Base-by-base conservation (phyloP, 2,888 invertebrate genomes). In the Ceratothoa steindachneri region DNA sequence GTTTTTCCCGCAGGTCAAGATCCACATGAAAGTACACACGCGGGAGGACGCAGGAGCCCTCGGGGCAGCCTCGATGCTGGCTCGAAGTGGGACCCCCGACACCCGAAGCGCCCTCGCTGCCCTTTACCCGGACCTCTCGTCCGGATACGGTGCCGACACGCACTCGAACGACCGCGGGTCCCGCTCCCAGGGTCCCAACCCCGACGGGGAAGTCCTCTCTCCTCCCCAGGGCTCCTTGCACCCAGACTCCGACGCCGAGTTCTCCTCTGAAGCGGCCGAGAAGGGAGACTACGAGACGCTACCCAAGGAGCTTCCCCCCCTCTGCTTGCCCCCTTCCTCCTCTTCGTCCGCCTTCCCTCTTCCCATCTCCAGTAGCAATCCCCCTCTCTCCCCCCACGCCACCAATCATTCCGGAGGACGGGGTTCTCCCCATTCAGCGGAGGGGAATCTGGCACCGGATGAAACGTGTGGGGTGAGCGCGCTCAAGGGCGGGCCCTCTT, bases 21-120 rank as follows among this genome's bases (percentile, higher is more conserved):
- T 79, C 66, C 79, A 79, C 72, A 79, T 79, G 79, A 79, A 79
- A 69, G 79, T 79, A 3, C 79, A 79, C 67, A 71, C 73, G 22
- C 71, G 78, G 22, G 79, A 79, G 67, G 79, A 79, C 64, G 66
- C 76, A 24, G 72, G 76, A 30, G 55, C 72, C 31, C 72, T 79
- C 19, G 75, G 79, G 19, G 71, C 66, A 27, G 41, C 66, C 4
- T 31, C 65, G 19, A 66, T 64, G 24, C 51, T 71, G 65, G 73
- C 71, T 30, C 74, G 75, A 53, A 70, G 75, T 5, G 74, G 72
- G 22, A 73, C 74, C 19, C 69, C 75, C 15, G 64, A 69, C 30
- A 72, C 69, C 28, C 67, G 78, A 22, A 51, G 67, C 30, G n/a
- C n/a, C n/a, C 72, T 75, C 51, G 52, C 75, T 22, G 41, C 78